Base-by-base conservation (phyloP, 2,113 vertebrate genomes). In the Hemibagrus wyckioides region DNA sequence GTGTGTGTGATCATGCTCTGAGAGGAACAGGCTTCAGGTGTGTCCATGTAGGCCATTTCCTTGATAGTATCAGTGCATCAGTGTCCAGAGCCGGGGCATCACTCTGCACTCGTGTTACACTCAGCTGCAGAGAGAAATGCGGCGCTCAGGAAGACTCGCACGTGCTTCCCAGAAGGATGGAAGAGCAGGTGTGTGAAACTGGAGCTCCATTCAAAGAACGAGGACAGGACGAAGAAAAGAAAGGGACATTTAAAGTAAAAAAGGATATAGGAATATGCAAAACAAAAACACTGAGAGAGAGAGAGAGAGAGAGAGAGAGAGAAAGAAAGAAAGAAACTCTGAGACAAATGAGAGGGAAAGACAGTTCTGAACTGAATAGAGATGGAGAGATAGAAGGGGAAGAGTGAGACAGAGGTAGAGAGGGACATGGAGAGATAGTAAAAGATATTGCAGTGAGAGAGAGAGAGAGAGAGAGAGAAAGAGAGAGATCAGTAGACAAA, bases 171-270 rank as follows among this genome's bases (percentile, higher is more conserved):
- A 54, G 19, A 54, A 71, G 65, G 50, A 56, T 4, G 50, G 82
- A 39, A 15, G 13, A 39, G 44, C 82, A 84, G n/a, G 44, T 73
- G 82, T 17, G 65, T 28, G 82, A 71, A 84, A 84, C 48, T 30
- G 4, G 65, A 84, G 65, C 63, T 56, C 82, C 82, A 71, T 54
- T 54, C 30, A 71, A 65, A 71, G 65, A 71, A 71, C 6, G 33
- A 39, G 85, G 61, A 33, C 56, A 71, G n/a, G 41, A 80, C 10
- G n/a, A 52, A 14, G 85, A 39, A 59, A 67, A 52, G 41, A n/a
- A 28, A 30, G 21, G 21, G 57, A 17, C 28, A 57, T 57, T 36
- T 36, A 36, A 56, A 33, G 52, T 17, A 21, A 7, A 75, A 75
- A 56, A 28, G 73, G 61, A 67, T 69, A 67, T 30, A 71, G 23